These are phyloP conservation scores for Nansenia antarctica DNA, from an alignment of 2,113 vertebrate species.

Conservation along the genomic window DNA sequence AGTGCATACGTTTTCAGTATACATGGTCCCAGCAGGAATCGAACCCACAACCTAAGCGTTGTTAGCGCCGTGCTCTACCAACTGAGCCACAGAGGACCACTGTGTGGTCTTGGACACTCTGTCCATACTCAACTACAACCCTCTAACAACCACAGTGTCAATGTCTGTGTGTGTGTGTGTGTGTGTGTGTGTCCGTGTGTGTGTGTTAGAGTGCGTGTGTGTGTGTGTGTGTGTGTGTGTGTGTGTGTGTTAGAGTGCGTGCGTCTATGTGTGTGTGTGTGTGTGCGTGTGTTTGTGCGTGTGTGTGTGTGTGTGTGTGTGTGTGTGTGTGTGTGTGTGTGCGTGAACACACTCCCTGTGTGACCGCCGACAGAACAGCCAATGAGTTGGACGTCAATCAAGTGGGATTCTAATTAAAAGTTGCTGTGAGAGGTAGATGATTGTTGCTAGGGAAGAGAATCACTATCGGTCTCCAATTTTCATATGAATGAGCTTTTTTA, in stretches of 20 bases:
- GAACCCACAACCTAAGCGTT: too few relatives aligned
- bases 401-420: conserved; percentile 84
- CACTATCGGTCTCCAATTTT: conserved; percentile 86
- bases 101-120: too few relatives aligned
- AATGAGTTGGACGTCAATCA: conserved; percentile 59
- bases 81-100: too few relatives aligned
- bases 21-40: too few relatives aligned
- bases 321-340: background rate
- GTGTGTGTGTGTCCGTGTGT: too few relatives aligned
- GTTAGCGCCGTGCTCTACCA: too few relatives aligned
- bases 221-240: too few relatives aligned
- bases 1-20: too few relatives aligned
- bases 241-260: too few relatives aligned
- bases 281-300: conserved; percentile 12
- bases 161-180: conserved; percentile 12
- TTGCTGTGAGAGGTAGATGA: conserved; percentile 82
- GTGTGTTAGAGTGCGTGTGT: too few relatives aligned
- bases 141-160: background rate
- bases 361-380: conserved; percentile 9
- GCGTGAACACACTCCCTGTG: conserved; percentile 4
- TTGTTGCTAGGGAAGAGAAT: conserved; percentile 84
- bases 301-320: conserved; percentile 1
- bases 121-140: too few relatives aligned
- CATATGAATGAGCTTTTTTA: conserved; percentile 89
- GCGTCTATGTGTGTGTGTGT: background rate